Conservation (phyloP, 2,113 vertebrate genomes). For the Kobus ellipsiprymnus region DNA sequence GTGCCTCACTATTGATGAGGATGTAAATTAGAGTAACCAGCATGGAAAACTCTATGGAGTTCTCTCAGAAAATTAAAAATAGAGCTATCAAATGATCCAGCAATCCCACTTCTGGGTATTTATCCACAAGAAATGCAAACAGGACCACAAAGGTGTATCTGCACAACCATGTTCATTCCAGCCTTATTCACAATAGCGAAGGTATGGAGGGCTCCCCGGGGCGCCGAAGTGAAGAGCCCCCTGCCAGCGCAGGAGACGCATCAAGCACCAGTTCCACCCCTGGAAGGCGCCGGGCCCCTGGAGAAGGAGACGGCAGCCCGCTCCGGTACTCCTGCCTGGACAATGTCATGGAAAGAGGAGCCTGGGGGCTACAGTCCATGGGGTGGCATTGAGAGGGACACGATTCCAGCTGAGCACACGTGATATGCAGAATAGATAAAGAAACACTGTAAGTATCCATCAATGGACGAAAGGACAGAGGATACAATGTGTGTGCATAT, state of each 20-base stretch:
- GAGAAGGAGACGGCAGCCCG: background rate
- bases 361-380: background rate
- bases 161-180: background rate
- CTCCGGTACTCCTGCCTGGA: background rate
- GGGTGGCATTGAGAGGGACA: background rate
- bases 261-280: background rate
- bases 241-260: background rate
- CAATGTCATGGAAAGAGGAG: background rate
- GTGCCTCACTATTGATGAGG: background rate
- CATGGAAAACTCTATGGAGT: background rate
- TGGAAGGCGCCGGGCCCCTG: accelerated
- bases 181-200: background rate
- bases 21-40: background rate
- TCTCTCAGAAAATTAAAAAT: background rate
- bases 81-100: background rate
- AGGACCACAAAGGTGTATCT: background rate
- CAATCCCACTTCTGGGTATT: background rate
- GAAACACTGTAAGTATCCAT: background rate
- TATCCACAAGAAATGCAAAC: background rate
- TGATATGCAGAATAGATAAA: background rate
- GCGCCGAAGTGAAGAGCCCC: background rate
- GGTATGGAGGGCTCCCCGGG: background rate
- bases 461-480: background rate
- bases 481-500: accelerated
- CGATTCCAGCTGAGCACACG: background rate